Evolutionary conservation across 2,888 invertebrate genomes (phyloP).

Genomic region (Isotomurus palustris): DNA sequence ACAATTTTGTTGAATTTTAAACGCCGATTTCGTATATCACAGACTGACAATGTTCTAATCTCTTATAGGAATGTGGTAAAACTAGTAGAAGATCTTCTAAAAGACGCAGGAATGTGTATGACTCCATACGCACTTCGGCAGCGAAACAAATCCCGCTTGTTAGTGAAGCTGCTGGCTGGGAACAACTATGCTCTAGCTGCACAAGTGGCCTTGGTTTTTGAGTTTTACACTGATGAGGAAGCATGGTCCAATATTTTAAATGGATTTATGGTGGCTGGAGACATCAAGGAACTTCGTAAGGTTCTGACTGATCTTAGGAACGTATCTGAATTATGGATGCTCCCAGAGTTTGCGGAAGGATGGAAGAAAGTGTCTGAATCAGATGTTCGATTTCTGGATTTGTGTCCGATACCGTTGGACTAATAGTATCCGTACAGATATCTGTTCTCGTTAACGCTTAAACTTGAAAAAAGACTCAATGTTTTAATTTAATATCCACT

Average conservation of each 20-base stretch:
- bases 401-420: constrained; percentile 42
- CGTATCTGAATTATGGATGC: constrained; percentile 38
- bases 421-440: not conserved
- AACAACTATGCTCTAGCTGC: constrained; percentile 31
- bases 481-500: no score
- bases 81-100: constrained; percentile 23
- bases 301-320: constrained; percentile 28
- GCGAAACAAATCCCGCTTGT: constrained; percentile 34
- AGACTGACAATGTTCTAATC: not conserved
- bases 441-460: not conserved
- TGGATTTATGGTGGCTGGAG: constrained; percentile 30
- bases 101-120: constrained; percentile 26
- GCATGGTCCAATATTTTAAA: constrained; percentile 37
- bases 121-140: constrained; percentile 39
- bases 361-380: constrained; percentile 37
- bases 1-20: no score
- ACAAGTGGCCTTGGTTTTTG: constrained; percentile 36
- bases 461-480: no score
- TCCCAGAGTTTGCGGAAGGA: constrained; percentile 37
- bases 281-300: constrained; percentile 18
- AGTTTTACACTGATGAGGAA: constrained; percentile 18
- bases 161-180: constrained; percentile 26
- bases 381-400: constrained; percentile 23
- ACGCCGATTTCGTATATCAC: no score
- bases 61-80: constrained; percentile 20